A percentile compares a stretch with the other conserved stretches of the same genome.
Evolutionary conservation across 2,888 invertebrate genomes (phyloP).

Genomic region (Limnephilus lunatus): DNA sequence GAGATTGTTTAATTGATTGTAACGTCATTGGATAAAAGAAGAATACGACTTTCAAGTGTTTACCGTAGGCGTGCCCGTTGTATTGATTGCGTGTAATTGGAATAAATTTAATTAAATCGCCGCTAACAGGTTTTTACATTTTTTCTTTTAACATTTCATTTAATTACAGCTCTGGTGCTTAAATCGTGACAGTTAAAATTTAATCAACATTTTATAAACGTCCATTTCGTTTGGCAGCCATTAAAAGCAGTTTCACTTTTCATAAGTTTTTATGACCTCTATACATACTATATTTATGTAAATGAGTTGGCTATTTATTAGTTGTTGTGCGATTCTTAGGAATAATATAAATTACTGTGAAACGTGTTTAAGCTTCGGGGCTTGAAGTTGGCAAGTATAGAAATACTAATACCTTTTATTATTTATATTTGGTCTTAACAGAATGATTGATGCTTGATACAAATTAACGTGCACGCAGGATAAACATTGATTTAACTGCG

Average conservation of each 20-base stretch:
- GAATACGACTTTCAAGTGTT: neutral
- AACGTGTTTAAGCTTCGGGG: neutral
- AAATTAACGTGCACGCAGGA: too few relatives aligned
- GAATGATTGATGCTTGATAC: too few relatives aligned
- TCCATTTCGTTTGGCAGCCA: slow-evolving; percentile 4
- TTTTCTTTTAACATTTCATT: neutral
- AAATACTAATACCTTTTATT: neutral
- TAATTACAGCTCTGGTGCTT: neutral
- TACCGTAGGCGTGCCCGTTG: neutral
- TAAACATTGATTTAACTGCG: too few relatives aligned
- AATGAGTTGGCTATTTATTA: neutral
- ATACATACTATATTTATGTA: neutral
- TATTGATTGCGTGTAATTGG: slow-evolving; percentile 1
- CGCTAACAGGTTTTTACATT: slow-evolving; percentile 2
- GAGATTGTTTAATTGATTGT: neutral
- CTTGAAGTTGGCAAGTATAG: neutral
- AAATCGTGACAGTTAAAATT: slow-evolving; percentile 6
- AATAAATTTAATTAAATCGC: neutral
- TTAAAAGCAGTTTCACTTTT: slow-evolving; percentile 17
- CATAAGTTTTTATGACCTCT: slow-evolving; percentile 7
- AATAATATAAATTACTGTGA: neutral
- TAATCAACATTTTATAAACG: slow-evolving; percentile 18
- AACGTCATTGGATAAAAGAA: neutral
- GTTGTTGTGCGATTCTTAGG: too few relatives aligned
- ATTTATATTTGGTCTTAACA: neutral